Base-by-base conservation (phyloP, 2,888 invertebrate genomes). In the Himalopsyche anomala region DNA sequence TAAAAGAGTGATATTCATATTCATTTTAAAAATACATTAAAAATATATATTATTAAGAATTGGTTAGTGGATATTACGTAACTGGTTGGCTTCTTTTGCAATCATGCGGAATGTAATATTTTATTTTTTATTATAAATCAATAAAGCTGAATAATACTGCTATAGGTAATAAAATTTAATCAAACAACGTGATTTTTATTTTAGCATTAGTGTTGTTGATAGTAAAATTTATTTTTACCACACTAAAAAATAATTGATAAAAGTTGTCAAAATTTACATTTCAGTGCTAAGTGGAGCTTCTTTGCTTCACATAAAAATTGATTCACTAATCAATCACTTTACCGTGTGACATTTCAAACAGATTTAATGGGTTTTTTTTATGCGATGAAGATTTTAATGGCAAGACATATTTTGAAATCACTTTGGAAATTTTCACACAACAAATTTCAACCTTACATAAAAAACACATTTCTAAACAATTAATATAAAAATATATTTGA, bases 291-390 rank as follows among this genome's bases (percentile, higher is more conserved):
- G 62, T 62, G 62, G 19, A 19, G 62, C 62, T 62, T 62, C 62
- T 62, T 51, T 19, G 62, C 62, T 62, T 62, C n/a, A 62, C 11
- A 62, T 62, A 62, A 62, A 62, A 19, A 62, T 19, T 62, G 62
- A 62, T 62, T 62, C 62, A 62, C 62, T 28, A 62, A 62, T 62
- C 62, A n/a, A 62, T 62, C 62, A 62, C 62, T 62, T 62, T 62
- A 28, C 62, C 6, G 62, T 62, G 62, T 19, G 62, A 62, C 62
- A 62, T 62, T 62, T 62, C 62, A 62, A 28, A n/a, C 6, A 62
- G 2, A 6, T 62, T 62, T 12, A 62, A 9, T 6, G 6, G 9
- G 19, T n/a, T n/a, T 62, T 62, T 62, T 62, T 62, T 62, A 62
- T 62, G 62, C 62, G 62, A 62, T 19, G n/a, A 19, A 28, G 28